Conservation (phyloP, 2,888 invertebrate genomes). For the Thalpophila matura region DNA sequence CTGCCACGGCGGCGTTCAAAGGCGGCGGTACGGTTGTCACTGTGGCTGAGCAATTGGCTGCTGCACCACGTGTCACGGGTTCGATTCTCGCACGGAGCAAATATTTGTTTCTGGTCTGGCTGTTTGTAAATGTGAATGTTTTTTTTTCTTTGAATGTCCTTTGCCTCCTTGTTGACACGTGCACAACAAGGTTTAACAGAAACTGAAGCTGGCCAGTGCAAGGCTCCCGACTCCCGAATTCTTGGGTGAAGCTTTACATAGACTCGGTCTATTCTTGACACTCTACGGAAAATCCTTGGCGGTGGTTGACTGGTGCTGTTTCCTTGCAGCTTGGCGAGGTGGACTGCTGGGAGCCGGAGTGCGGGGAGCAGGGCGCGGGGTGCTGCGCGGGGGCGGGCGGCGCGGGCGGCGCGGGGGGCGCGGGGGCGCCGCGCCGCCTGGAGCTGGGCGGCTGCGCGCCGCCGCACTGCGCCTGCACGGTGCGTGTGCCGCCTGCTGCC, state of each 20-base stretch:
- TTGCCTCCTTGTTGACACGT: too few relatives aligned
- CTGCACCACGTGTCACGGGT: too few relatives aligned
- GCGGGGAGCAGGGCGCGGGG: slow-evolving; percentile 93
- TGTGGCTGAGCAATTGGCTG: too few relatives aligned
- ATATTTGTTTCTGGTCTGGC: too few relatives aligned
- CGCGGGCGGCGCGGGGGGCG: slow-evolving; percentile 72
- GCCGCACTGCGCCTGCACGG: slow-evolving; percentile 92
- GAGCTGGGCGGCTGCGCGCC: slow-evolving; percentile 92
- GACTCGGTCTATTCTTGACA: neutral
- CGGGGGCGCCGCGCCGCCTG: slow-evolving; percentile 91
- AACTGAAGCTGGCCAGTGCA: too few relatives aligned
- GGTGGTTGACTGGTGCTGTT: slow-evolving; percentile 10
- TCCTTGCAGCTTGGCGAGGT: slow-evolving; percentile 94
- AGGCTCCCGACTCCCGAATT: too few relatives aligned
- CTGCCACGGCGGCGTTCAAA: too few relatives aligned
- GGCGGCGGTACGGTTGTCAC: too few relatives aligned
- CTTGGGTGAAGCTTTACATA: neutral
- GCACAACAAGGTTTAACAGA: too few relatives aligned
- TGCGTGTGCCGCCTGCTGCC: slow-evolving; percentile 64
- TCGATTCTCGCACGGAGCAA: too few relatives aligned
- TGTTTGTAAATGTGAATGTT: too few relatives aligned
- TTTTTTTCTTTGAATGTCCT: too few relatives aligned
- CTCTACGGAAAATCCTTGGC: neutral
- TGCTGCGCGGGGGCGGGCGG: slow-evolving; percentile 91
- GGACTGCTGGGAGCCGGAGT: slow-evolving; percentile 97